Evolutionary conservation across 2,113 vertebrate species (phyloP).

Genomic region (Clarias batrachus): DNA sequence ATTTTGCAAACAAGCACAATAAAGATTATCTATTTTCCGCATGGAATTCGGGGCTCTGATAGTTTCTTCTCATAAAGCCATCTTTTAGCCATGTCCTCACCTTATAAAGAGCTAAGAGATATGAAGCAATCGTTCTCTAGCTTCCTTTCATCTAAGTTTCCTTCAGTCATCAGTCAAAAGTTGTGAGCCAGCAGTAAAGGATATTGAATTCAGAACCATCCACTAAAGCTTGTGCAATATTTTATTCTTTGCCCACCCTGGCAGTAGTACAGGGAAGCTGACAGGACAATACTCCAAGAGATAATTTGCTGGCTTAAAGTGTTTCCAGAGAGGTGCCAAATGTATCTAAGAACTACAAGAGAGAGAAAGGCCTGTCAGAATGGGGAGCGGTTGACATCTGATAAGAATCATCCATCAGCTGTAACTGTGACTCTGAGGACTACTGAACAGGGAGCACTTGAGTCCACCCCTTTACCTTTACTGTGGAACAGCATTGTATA

Average conservation of each 20-base stretch:
- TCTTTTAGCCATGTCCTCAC: neutral
- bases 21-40: neutral
- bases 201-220: neutral
- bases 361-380: neutral
- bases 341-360: neutral
- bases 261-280: neutral
- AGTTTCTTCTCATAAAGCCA: constrained; percentile 2
- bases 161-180: constrained; percentile 16
- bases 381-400: constrained; percentile 30
- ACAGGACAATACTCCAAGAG: constrained; percentile 21
- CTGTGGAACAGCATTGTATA: constrained; percentile 11
- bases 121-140: neutral
- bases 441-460: constrained; percentile 26
- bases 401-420: constrained; percentile 43
- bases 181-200: neutral
- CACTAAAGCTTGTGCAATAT: constrained; percentile 15
- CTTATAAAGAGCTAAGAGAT: neutral
- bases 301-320: constrained; percentile 9
- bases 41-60: neutral
- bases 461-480: neutral
- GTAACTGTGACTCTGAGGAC: constrained; percentile 27
- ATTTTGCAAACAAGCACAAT: neutral
- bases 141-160: constrained; percentile 3
- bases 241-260: constrained; percentile 1
- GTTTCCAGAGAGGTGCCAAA: constrained; percentile 17